Evolutionary conservation across 1,140 invertebrate genomes (phyloP).

Genomic region (Harlomillsia oculata): DNA sequence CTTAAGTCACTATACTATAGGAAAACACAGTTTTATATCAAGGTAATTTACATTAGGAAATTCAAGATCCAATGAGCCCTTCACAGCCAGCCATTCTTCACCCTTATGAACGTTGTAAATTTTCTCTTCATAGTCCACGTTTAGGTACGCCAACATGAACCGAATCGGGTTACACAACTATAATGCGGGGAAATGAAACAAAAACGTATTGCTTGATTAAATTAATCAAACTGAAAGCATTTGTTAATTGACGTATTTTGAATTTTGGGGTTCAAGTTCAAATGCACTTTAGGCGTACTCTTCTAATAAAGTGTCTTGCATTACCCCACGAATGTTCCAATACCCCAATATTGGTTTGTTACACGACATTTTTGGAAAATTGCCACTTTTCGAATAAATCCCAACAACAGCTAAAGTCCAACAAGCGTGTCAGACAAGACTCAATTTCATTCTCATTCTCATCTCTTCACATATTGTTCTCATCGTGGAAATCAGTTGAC

Average conservation of each 20-base stretch:
- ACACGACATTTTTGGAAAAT: too few relatives aligned
- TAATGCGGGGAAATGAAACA: too few relatives aligned
- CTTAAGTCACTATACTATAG: not conserved
- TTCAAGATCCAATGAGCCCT: not conserved
- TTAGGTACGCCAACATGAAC: constrained; percentile 43
- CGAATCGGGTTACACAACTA: constrained; percentile 45
- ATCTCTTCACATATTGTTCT: too few relatives aligned
- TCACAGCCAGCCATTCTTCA: not conserved
- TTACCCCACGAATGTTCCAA: constrained; percentile 42
- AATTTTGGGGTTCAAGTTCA: not conserved
- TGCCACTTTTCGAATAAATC: too few relatives aligned
- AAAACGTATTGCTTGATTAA: not conserved
- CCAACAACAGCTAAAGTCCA: too few relatives aligned
- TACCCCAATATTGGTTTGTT: constrained; percentile 35
- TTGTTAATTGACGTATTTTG: not conserved
- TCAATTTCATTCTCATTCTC: too few relatives aligned
- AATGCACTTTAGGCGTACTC: not conserved
- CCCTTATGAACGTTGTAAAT: not conserved
- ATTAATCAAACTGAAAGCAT: not conserved
- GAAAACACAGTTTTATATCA: not conserved
- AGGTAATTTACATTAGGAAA: not conserved
- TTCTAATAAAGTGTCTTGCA: not conserved
- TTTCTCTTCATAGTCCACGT: constrained; percentile 44
- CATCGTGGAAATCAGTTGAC: too few relatives aligned
- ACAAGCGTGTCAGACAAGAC: too few relatives aligned